Evolutionary conservation across 2,888 invertebrate genomes (phyloP), one percentile per base, ranked within the genome.

Genomic region (Eumerus sabulonum): DNA sequence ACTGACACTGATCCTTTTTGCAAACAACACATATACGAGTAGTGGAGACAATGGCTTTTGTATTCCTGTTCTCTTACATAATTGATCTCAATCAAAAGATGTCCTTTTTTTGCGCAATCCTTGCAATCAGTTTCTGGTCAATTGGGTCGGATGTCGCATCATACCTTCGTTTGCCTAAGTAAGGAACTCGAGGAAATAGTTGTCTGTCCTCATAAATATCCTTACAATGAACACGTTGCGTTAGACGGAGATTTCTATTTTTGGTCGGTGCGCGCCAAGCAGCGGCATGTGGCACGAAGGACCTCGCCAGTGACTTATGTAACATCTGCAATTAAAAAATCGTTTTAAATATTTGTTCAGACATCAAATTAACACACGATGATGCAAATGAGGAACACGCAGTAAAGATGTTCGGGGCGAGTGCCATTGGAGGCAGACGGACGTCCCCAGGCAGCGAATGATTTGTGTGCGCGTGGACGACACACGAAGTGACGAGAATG

Each of bases 281-380:
- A 27, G 27, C 27, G 3, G 27, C 72, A 72, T 56, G 67, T 59
- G 63, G 59, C 64, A 53, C 16, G 13, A 19, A 67, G 56, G 73
- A 66, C 59, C 63, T 57, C 48, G 47, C n/a, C 12, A 54, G 62
- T 77, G 79, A 79, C 79, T 79, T 64, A 79, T 79, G 79, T 68
- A 79, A 70, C 79, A 73, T 73, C 79, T 79, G 79, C 79, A 79
- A 79, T 79, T 79, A 79, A 70, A 79, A 79, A 7, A 60, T 54
- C 79, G 60, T 79, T 79, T 70, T 74, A 73, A 79, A 79, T 79
- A 79, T 79, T 79, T 73, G 79, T 79, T 74, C 79, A 79, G 79
- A 79, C 73, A 79, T 79, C 74, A 73, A 73, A 74, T 79, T 79
- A 79, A 79, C 79, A 79, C 79, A 63, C 68, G 64, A 60, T 73